These are phyloP conservation scores for Labrus mixtus DNA, from an alignment of 2,113 vertebrate species.

Conservation along the genomic window DNA sequence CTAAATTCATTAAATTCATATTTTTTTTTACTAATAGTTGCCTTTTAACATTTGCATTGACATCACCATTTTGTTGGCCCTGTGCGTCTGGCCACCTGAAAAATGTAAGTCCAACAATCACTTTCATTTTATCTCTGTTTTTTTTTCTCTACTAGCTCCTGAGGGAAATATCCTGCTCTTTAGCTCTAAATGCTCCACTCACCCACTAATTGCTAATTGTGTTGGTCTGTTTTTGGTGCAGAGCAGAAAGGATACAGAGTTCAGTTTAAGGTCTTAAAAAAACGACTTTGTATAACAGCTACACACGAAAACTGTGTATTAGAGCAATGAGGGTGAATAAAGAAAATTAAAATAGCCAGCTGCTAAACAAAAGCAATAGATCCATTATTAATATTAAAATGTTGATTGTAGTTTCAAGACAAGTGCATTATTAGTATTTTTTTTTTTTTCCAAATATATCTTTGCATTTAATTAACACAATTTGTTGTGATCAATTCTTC, in stretches of 20 bases:
- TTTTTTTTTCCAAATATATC: background rate
- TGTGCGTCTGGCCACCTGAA: background rate
- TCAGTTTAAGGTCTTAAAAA: background rate
- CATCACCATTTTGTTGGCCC: background rate
- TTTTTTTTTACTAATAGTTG: background rate
- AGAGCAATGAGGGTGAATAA: background rate
- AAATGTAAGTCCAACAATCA: background rate
- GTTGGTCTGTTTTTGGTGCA: background rate
- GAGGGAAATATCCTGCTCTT: background rate
- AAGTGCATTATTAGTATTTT: background rate
- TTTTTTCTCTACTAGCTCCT: slow-evolving; percentile 1
- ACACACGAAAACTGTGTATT: no score
- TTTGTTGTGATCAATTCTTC: background rate
- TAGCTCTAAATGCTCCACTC: slow-evolving; percentile 1
- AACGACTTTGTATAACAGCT: no score
- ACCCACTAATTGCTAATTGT: background rate
- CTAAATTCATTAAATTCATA: background rate
- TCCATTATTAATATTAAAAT: slow-evolving; percentile 8
- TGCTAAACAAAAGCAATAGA: slow-evolving; percentile 4
- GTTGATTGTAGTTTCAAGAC: background rate
- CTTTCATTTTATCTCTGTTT: background rate
- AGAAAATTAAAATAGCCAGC: background rate
- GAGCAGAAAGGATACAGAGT: background rate
- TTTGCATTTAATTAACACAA: background rate
- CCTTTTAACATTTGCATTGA: background rate